These are phyloP conservation scores for Phasianus colchicus DNA, from an alignment of 2,113 vertebrate species.

Conservation along the genomic window DNA sequence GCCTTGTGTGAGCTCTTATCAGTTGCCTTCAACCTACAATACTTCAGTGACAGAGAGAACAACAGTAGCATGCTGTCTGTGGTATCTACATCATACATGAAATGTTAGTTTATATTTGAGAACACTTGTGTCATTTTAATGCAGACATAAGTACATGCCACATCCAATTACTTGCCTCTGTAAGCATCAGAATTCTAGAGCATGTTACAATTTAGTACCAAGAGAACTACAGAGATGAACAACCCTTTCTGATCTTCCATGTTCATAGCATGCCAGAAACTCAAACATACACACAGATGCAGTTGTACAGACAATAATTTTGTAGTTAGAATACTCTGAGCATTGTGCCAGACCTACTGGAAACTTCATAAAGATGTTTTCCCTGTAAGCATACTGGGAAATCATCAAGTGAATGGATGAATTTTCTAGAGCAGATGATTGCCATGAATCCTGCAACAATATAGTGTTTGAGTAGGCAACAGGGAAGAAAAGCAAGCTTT, in stretches of 20 bases:
- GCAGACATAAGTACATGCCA: background rate
- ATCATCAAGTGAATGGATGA: background rate
- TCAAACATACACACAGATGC: background rate
- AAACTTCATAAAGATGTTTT: background rate
- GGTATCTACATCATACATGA: background rate
- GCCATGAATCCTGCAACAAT: background rate
- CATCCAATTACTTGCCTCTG: background rate
- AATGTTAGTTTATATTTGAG: background rate
- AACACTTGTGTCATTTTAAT: background rate
- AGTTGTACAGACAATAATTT: background rate
- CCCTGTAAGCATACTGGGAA: background rate
- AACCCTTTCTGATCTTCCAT: background rate
- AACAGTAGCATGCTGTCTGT: background rate
- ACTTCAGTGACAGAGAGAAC: background rate
- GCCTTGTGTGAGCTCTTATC: background rate
- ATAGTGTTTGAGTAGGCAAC: background rate
- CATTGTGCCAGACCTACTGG: background rate
- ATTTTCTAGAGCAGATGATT: background rate
- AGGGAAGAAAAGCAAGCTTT: background rate
- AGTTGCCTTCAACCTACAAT: background rate
- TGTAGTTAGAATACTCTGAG: background rate
- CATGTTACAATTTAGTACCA: background rate
- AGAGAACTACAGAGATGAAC: background rate
- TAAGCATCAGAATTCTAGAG: background rate
- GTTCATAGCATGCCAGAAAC: background rate